These are phyloP conservation scores for Myotis pilosus DNA, from an alignment of 2,797 vertebrate species.

Conservation along the genomic window DNA sequence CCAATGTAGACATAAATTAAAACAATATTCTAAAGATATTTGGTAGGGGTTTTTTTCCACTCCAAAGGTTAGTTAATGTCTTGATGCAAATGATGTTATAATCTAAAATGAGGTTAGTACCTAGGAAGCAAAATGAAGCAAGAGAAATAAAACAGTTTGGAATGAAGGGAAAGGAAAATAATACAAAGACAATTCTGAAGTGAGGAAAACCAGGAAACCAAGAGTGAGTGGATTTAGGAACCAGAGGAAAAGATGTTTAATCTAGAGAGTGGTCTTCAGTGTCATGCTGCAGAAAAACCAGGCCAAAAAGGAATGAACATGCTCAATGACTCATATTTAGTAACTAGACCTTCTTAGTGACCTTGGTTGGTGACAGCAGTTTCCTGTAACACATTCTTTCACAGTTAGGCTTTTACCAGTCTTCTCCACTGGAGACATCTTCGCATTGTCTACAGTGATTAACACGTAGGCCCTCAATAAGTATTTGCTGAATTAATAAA, in stretches of 20 bases:
- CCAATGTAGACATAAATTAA: background rate
- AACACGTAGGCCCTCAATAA: background rate
- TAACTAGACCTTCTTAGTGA: background rate
- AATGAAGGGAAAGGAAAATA: background rate
- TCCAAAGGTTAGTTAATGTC: background rate
- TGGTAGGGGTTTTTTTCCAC: background rate
- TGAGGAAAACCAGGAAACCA: background rate
- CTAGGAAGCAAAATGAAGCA: background rate
- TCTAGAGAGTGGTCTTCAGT: background rate
- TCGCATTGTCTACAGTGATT: background rate
- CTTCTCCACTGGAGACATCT: background rate
- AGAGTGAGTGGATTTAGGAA: background rate
- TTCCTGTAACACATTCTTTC: background rate
- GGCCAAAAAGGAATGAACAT: background rate
- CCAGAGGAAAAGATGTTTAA: background rate
- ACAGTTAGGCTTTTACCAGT: background rate
- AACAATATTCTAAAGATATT: background rate
- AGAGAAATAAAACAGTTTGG: background rate
- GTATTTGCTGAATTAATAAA: background rate
- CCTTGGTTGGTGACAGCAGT: background rate
- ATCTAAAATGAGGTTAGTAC: background rate
- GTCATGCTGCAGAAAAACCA: background rate
- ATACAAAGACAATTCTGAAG: background rate
- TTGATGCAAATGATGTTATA: background rate
- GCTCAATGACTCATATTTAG: background rate